Percentiles rank a stretch among this genome's conserved stretches.
Evolutionary conservation across 2,113 vertebrate species (phyloP).

Genomic region (Nesoenas mayeri): DNA sequence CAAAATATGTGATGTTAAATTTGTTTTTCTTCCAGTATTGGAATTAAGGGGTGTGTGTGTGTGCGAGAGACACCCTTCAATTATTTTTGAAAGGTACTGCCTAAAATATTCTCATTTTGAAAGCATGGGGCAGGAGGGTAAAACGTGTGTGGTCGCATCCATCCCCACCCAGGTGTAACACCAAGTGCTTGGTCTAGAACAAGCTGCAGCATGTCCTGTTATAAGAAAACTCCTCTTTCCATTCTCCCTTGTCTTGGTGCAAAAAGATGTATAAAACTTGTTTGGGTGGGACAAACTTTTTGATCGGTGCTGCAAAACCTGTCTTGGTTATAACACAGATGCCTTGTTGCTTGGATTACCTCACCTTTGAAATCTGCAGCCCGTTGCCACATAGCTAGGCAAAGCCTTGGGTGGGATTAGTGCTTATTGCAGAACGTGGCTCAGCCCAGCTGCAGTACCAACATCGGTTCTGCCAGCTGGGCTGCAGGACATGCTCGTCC

Average conservation of each 20-base stretch:
- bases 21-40: background rate
- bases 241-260: background rate
- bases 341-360: background rate
- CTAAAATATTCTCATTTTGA: background rate
- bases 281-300: background rate
- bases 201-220: background rate
- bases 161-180: background rate
- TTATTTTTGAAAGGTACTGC: background rate
- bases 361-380: background rate
- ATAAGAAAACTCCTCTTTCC: background rate
- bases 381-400: background rate
- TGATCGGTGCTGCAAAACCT: background rate
- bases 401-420: background rate
- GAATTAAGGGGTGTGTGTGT: background rate
- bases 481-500: background rate
- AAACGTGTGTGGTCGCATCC: background rate
- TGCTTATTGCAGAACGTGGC: background rate
- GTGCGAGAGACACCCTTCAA: background rate
- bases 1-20: accelerated
- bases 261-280: background rate
- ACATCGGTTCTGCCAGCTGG: accelerated
- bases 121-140: background rate
- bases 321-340: background rate
- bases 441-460: background rate
- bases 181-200: background rate